A percentile compares a stretch with the other conserved stretches of the same genome.
Evolutionary conservation across 2,797 vertebrate genomes (phyloP).

Genomic region (Macroramphosus scolopax): DNA sequence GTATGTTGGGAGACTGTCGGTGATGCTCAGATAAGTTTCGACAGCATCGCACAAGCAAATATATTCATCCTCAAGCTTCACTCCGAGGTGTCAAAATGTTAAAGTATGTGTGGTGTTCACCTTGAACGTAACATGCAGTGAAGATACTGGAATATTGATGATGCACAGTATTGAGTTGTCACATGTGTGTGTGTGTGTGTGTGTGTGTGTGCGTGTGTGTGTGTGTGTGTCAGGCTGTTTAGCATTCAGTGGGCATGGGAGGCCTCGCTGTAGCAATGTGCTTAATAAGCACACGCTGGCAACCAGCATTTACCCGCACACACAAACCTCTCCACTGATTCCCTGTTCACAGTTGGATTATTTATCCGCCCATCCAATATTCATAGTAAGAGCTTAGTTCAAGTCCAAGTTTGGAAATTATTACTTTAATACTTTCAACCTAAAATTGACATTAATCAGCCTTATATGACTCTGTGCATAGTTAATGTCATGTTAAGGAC

Average conservation of each 20-base stretch:
- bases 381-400: not conserved
- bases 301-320: slow-evolving; percentile 1
- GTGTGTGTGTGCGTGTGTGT: not conserved
- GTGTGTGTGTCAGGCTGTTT: slow-evolving; percentile 22
- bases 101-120: slow-evolving; percentile 2
- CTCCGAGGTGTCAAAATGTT: slow-evolving; percentile 5
- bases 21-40: slow-evolving; percentile 9
- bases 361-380: slow-evolving; percentile 1
- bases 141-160: slow-evolving; percentile 17
- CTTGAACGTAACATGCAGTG: not conserved
- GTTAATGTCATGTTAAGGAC: slow-evolving; percentile 17
- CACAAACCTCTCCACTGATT: not conserved
- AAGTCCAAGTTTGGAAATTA: no score
- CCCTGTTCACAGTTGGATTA: not conserved
- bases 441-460: no score
- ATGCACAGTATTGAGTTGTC: slow-evolving; percentile 5
- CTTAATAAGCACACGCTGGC: slow-evolving; percentile 47
- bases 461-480: slow-evolving; percentile 29
- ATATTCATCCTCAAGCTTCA: not conserved
- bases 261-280: slow-evolving; percentile 40
- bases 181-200: slow-evolving; percentile 1
- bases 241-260: slow-evolving; percentile 29
- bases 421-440: no score
- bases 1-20: not conserved
- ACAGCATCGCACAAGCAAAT: not conserved